phyloP scores from a whole-genome alignment of 2,113 vertebrate species.

The Tachuris rubrigastra region DNA sequence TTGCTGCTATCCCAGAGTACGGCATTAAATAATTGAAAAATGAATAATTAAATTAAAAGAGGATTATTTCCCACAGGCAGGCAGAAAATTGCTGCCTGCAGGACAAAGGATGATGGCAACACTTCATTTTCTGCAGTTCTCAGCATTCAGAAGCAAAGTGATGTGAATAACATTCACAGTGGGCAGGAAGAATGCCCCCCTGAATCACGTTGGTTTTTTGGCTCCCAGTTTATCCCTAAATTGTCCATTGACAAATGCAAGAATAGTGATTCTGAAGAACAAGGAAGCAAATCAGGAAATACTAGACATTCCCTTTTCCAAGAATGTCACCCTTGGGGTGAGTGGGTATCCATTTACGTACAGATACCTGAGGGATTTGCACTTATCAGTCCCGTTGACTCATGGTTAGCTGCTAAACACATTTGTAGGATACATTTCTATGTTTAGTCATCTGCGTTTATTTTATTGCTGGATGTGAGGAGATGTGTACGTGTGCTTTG shows the following conservation, averaged over 20 bases:
- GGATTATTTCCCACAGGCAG: conserved; percentile 60
- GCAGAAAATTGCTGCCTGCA: conserved; percentile 48
- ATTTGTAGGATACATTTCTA: not conserved
- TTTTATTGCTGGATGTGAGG: not conserved
- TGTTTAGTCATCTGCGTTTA: not conserved
- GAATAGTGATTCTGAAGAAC: not conserved
- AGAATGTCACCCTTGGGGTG: not conserved
- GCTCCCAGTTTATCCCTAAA: not conserved
- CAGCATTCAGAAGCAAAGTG: conserved; percentile 3
- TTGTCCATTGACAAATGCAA: not conserved
- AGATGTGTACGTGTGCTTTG: not conserved
- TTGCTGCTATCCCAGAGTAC: not conserved
- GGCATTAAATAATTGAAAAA: conserved; percentile 56
- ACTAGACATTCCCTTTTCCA: not conserved
- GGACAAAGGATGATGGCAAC: conserved; percentile 31
- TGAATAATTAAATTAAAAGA: conserved; percentile 68
- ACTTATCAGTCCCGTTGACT: not conserved
- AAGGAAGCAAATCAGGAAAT: conserved; percentile 13
- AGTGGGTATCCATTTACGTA: not conserved
- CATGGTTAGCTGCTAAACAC: not conserved
- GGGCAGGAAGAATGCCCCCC: conserved; percentile 8
- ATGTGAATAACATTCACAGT: conserved; percentile 1
- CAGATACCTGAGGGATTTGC: not conserved
- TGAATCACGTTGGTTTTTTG: not conserved
- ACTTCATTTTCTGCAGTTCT: conserved; percentile 43